Conservation (phyloP, 2,888 invertebrate species). For the Marasmarcha lunaedactyla region DNA sequence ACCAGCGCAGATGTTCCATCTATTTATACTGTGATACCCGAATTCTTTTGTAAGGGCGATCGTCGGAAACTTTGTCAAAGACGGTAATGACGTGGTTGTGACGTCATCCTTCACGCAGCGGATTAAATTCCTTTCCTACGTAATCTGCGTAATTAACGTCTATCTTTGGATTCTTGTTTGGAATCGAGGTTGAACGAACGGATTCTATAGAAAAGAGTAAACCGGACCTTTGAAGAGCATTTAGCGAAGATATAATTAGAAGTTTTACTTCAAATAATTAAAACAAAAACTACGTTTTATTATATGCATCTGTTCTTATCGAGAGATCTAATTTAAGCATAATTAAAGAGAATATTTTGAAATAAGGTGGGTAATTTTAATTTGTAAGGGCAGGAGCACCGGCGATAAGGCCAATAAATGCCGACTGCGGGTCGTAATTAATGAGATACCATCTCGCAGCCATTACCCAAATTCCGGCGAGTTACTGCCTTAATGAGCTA, state of each 20-base stretch:
- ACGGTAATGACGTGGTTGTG: background rate
- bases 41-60: background rate
- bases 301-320: no score
- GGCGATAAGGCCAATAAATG: constrained; percentile 66
- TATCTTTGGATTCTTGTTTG: no score
- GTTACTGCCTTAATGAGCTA: background rate
- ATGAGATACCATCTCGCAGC: constrained; percentile 49
- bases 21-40: background rate
- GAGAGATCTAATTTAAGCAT: no score
- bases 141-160: background rate
- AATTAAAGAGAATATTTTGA: no score
- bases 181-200: no score
- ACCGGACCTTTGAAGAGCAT: no score
- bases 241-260: no score
- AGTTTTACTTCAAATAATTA: no score
- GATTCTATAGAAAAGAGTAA: no score
- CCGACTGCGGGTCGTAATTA: constrained; percentile 52
- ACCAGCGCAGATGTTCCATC: constrained; percentile 4
- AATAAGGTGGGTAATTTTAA: background rate
- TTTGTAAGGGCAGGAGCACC: constrained; percentile 36
- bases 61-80: background rate
- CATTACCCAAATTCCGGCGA: constrained; percentile 43
- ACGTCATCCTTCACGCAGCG: background rate
- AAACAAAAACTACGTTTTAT: no score
- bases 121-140: background rate